Evolutionary conservation across 35 echinoderm and acorn worm species (phyloP).

Genomic region (Apostichopus parvimensis): DNA sequence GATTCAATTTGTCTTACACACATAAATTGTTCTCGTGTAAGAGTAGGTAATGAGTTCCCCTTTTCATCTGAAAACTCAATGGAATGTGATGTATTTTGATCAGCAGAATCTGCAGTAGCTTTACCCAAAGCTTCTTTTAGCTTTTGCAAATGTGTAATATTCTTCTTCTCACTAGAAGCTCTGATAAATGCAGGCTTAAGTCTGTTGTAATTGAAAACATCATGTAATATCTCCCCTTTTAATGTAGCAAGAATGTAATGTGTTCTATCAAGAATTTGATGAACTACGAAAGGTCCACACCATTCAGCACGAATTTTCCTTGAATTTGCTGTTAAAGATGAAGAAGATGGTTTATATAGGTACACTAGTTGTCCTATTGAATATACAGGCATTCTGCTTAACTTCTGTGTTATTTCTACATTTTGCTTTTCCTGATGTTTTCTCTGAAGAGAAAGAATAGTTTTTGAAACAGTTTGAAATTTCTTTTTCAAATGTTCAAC

Average conservation of each 20-base stretch:
- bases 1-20: too few relatives aligned
- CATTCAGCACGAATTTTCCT: slow-evolving; percentile 25
- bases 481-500: too few relatives aligned
- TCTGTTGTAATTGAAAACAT: slow-evolving; percentile 49
- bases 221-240: neutral
- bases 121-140: neutral
- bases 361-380: slow-evolving; percentile 25
- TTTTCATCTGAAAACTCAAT: too few relatives aligned
- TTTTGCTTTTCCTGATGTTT: slow-evolving; percentile 33
- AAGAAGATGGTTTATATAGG: slow-evolving; percentile 6
- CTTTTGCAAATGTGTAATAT: neutral
- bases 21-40: too few relatives aligned
- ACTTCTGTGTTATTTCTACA: slow-evolving; percentile 27
- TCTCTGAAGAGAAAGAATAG: neutral
- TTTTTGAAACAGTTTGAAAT: slow-evolving; percentile 17
- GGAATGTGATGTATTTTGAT: too few relatives aligned
- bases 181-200: slow-evolving; percentile 51
- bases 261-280: slow-evolving; percentile 24
- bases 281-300: slow-evolving; percentile 25
- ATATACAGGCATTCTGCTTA: neutral
- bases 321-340: slow-evolving; percentile 14
- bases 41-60: too few relatives aligned
- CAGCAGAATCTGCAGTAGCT: too few relatives aligned
- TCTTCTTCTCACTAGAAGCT: slow-evolving; percentile 15
- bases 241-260: slow-evolving; percentile 31